A percentile compares a stretch with the other conserved stretches of the same genome.
Evolutionary conservation across 2,888 invertebrate species (phyloP).

Genomic region (Leptothorax acervorum): DNA sequence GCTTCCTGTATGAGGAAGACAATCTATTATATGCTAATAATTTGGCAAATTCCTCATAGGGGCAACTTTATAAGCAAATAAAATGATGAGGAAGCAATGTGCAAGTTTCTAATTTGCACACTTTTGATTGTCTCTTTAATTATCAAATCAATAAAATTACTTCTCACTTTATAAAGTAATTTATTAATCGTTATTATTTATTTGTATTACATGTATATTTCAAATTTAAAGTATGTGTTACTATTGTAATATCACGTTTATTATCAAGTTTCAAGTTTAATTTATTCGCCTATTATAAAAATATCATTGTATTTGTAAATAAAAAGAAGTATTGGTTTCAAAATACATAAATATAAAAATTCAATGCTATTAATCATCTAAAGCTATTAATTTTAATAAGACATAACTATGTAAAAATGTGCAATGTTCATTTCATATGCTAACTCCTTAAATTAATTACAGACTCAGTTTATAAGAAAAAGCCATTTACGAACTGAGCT

Average conservation of each 20-base stretch:
- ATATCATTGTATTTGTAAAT: background rate
- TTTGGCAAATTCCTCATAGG: too few species aligned
- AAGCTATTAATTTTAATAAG: background rate
- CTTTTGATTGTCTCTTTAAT: too few species aligned
- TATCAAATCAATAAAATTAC: background rate
- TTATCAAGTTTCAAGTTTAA: background rate
- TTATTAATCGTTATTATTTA: background rate
- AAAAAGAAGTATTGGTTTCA: background rate
- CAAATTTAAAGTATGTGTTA: background rate
- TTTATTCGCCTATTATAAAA: background rate
- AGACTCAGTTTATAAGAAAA: too few species aligned
- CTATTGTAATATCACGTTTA: background rate
- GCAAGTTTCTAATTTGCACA: too few species aligned
- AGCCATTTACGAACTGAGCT: too few species aligned
- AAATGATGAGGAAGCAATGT: too few species aligned
- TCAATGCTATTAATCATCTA: background rate
- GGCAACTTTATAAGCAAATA: too few species aligned
- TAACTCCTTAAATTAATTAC: background rate
- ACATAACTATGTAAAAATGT: background rate
- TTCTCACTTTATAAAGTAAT: background rate
- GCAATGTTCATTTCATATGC: background rate
- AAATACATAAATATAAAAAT: background rate
- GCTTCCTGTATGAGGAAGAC: too few species aligned
- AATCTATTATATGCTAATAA: too few species aligned
- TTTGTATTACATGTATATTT: background rate